phyloP scores from a whole-genome alignment of 2,888 invertebrate genomes.

The Dicyrtomina minuta region DNA sequence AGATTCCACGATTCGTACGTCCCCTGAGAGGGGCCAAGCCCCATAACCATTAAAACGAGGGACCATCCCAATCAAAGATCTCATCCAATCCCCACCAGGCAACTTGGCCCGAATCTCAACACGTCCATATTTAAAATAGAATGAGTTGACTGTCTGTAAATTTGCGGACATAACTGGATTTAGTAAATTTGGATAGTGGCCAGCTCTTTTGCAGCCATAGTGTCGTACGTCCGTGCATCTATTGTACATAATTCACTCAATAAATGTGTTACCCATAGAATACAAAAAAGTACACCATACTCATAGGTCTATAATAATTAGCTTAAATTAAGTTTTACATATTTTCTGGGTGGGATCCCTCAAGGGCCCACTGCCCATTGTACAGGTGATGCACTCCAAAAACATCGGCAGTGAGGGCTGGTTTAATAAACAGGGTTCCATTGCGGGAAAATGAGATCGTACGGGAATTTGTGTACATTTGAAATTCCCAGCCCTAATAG shows the following conservation, averaged over 20 bases:
- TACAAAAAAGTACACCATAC: no score
- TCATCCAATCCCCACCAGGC: conserved; percentile 71
- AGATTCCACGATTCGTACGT: conserved; percentile 70
- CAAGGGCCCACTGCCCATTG: conserved; percentile 47
- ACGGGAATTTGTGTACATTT: conserved; percentile 69
- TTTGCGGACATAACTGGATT: conserved; percentile 71
- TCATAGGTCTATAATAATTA: no score
- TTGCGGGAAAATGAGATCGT: conserved; percentile 65
- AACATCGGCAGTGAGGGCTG: conserved; percentile 54
- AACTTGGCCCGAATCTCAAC: conserved; percentile 68
- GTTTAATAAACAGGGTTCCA: conserved; percentile 61
- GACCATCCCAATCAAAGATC: conserved; percentile 72
- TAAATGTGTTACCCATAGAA: no score
- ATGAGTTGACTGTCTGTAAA: conserved; percentile 65
- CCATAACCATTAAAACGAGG: conserved; percentile 67
- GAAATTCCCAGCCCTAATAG: no score
- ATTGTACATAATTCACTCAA: not conserved
- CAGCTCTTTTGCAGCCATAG: conserved; percentile 56
- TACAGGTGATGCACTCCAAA: conserved; percentile 54
- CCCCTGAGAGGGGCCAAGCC: conserved; percentile 72
- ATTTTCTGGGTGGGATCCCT: conserved; percentile 63
- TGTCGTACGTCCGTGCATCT: no score
- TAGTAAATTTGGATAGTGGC: conserved; percentile 63
- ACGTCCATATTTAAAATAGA: conserved; percentile 67
- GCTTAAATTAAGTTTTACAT: conserved; percentile 61